Evolutionary conservation across 2,888 invertebrate species (phyloP), one percentile per base, ranked within the genome.

Genomic region (Unio pictorum): DNA sequence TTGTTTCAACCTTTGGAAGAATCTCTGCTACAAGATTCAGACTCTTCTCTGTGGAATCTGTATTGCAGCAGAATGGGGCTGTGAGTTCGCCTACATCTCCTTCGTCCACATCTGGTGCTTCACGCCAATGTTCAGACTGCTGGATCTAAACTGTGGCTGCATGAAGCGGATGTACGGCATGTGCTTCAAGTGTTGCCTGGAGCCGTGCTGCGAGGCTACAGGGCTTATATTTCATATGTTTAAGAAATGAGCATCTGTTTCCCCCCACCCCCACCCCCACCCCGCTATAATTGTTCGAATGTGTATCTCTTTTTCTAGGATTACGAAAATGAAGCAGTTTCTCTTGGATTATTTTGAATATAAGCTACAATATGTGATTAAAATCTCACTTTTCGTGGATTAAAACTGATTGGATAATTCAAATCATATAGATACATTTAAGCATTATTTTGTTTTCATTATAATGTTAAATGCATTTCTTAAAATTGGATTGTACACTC

Each of bases 91-190:
- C 6, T 69, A 94, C 79, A 90, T 94, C 11, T 93, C 94, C 3
- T 82, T 83, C 69, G 20, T 66, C 28, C 94, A 94, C 91, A 93
- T 95, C 84, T 95, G 94, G 94, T 94, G 93, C 86, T 90, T 93
- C 28, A 93, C 92, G 0, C 94, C 94, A 0, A 92, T 93, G 73
- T 89, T 94, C 64, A 92, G 94, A 70, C 92, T 89, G 73, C 91
- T 93, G 88, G 93, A 93, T 89, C 93, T 94, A 83, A 92, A 93
- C 85, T 78, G 82, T 61, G 79, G 76, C 17, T 78, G 72, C 56
- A 15, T 75, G 63, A 74, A 78, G 76, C 78, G 72, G 55, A 55
- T 80, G 61, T 72, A 92, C 91, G 90, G 94, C 11, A 68, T 79
- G 20, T 83, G 85, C 64, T 69, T 94, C 86, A 94, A 94, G 66